phyloP scores from a whole-genome alignment of 2,113 vertebrate species.

The Etheostoma cragini region DNA sequence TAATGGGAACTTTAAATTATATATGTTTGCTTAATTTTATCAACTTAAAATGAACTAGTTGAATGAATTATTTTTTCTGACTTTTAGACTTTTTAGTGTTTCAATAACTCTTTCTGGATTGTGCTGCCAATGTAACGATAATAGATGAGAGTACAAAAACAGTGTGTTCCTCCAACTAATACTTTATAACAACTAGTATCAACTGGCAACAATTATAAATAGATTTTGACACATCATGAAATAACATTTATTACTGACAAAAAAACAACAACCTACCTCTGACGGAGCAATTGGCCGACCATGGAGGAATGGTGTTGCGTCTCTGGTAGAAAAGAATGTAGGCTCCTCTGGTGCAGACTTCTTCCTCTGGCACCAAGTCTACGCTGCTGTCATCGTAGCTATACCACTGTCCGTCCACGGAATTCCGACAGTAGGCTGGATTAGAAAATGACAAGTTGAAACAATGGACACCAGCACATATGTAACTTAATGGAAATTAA shows the following conservation, averaged over 20 bases:
- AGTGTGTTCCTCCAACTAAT: too few relatives aligned
- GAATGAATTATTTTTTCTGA: too few relatives aligned
- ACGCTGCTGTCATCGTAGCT: conserved; percentile 93
- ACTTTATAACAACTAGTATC: too few relatives aligned
- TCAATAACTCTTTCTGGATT: too few relatives aligned
- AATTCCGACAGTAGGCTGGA: conserved; percentile 93
- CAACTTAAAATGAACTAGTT: too few relatives aligned
- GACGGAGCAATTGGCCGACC: conserved; percentile 89
- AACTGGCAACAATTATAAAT: too few relatives aligned
- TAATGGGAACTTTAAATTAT: too few relatives aligned
- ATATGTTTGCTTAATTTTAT: background rate
- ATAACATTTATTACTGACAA: too few relatives aligned
- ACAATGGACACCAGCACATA: background rate
- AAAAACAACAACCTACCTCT: conserved; percentile 80
- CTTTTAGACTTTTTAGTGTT: too few relatives aligned
- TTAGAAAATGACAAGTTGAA: background rate
- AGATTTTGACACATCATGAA: too few relatives aligned
- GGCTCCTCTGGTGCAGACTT: conserved; percentile 90
- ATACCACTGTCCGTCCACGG: conserved; percentile 93
- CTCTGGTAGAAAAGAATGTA: conserved; percentile 98
- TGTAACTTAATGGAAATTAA: background rate
- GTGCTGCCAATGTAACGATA: too few relatives aligned
- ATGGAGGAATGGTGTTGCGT: conserved; percentile 86
- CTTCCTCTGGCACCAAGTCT: conserved; percentile 87
- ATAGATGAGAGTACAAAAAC: too few relatives aligned